Base-by-base conservation (phyloP, 2,888 invertebrate species). In the Macrophya alboannulata region DNA sequence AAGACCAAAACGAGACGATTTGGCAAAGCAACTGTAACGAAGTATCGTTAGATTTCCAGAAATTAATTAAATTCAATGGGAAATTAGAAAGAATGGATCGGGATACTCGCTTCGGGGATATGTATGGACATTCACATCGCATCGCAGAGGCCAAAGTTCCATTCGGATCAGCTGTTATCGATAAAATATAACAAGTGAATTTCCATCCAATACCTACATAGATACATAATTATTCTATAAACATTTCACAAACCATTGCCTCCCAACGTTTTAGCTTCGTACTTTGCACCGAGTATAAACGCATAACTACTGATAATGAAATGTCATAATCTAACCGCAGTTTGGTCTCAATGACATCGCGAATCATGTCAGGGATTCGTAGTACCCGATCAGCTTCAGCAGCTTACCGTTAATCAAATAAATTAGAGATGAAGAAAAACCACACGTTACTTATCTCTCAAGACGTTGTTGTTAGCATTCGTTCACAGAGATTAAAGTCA, bases 371-470 rank as follows among this genome's bases (percentile, higher is more conserved):
- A 81, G 81, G 81, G 81, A 55, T 55, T 45, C n/a, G 6, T 10
- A 51, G 43, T 17, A 17, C 31, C 25, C 31, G 37, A 31, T 12
- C 62, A 25, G 17, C 51, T 76, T 8, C 31, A 79, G 21, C 79
- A 40, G 37, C 43, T 40, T 59, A 59, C 15, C 79, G 81, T 81
- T 81, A 81, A 81, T 81, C 62, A 45, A 81, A 81, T 81, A 62
- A 81, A 81, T 81, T 81, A 81, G 81, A 62, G 62, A 43, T 55
- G 3, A 21, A 74, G 62, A 59, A 77, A 77, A 21, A 74, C 72
- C 62, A 62, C 62, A 81, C 81, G 81, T 62, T 81, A 43, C 21
- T 48, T 37, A 81, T 81, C 81, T 43, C 40, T 59, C 10, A 43
- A 81, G 81, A 81, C 17, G 51, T 21, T 62, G 15, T 62, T 25